Conservation (phyloP, 2,797 vertebrate species). For the Pangasius krempfi region DNA sequence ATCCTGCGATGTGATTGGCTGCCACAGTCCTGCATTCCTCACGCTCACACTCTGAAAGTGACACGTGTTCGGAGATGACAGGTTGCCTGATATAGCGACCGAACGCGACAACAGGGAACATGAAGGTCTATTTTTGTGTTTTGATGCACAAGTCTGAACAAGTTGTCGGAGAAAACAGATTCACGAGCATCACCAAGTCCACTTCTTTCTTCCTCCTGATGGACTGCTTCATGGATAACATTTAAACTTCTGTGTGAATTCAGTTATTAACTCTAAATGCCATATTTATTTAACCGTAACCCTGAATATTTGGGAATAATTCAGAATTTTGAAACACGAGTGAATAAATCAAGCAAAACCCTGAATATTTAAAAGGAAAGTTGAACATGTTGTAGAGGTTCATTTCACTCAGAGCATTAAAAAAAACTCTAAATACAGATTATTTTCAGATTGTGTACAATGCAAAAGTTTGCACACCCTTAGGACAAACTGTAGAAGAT, state of each 20-base stretch:
- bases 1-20: background rate
- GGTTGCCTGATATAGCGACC: background rate
- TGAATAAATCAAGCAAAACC: background rate
- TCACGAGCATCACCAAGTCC: background rate
- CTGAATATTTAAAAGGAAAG: no score
- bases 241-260: background rate
- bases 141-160: background rate
- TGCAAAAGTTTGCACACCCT: background rate
- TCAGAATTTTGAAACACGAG: background rate
- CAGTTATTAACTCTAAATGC: background rate
- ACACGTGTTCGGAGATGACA: background rate
- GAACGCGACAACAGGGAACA: background rate
- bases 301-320: background rate
- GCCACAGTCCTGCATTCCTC: constrained; percentile 8
- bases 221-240: no score
- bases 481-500: background rate
- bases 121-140: background rate
- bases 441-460: background rate
- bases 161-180: background rate
- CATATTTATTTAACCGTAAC: background rate
- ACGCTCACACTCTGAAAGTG: background rate
- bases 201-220: background rate
- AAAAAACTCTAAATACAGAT: background rate
- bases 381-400: background rate
- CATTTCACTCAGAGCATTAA: no score